These are phyloP conservation scores for Eupithecia abbreviata DNA, from an alignment of 2,888 invertebrate species.

Conservation along the genomic window DNA sequence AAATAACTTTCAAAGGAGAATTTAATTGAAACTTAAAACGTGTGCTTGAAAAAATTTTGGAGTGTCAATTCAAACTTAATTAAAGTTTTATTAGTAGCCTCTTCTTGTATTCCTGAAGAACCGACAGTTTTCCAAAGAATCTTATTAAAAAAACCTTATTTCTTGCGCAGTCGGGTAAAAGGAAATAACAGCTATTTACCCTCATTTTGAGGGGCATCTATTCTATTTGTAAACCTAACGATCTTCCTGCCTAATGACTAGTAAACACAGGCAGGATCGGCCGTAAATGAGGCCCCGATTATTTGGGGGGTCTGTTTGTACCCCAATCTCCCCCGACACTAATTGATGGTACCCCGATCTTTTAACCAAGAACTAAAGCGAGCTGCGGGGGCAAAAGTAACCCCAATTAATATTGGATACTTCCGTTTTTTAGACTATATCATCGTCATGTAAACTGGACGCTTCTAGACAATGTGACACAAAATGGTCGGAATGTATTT, in stretches of 20 bases:
- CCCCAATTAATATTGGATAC: background rate
- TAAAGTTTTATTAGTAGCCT: background rate
- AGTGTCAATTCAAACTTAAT: background rate
- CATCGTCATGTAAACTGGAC: too few species aligned
- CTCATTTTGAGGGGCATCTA: slow-evolving; percentile 30
- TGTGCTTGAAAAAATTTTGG: background rate
- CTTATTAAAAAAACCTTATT: background rate
- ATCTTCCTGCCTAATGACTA: slow-evolving; percentile 74
- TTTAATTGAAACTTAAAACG: background rate
- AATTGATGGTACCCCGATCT: slow-evolving; percentile 69
- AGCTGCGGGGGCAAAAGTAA: background rate
- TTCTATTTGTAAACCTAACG: slow-evolving; percentile 44
- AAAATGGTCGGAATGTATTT: too few species aligned
- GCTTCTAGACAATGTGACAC: too few species aligned
- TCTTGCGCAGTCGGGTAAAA: background rate
- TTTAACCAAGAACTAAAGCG: slow-evolving; percentile 48
- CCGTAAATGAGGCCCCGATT: slow-evolving; percentile 71
- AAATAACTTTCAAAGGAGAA: background rate
- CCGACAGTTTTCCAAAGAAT: background rate
- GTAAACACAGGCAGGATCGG: slow-evolving; percentile 65
- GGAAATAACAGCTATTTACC: slow-evolving; percentile 14
- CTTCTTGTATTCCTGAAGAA: background rate
- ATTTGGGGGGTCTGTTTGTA: slow-evolving; percentile 66
- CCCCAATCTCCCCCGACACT: slow-evolving; percentile 64
- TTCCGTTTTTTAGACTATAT: background rate